phyloP scores from a whole-genome alignment of 2,113 vertebrate species.

The Scopus umbretta region DNA sequence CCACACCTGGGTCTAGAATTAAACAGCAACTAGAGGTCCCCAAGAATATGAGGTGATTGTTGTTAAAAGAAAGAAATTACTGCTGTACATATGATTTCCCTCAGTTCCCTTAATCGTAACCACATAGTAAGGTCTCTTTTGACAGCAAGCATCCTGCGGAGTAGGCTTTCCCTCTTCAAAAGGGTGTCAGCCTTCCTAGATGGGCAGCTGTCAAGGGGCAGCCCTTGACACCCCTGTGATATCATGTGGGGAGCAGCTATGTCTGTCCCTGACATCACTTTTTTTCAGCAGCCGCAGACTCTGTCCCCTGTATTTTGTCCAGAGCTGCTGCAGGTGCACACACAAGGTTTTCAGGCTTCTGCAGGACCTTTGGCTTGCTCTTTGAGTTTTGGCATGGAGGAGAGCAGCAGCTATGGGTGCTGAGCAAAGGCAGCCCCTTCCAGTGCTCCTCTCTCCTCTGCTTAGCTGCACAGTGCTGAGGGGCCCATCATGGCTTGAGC shows the following conservation, averaged over 20 bases:
- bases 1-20: not conserved
- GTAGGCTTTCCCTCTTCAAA: not conserved
- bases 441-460: not conserved
- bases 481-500: accelerated
- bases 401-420: not conserved
- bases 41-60: not conserved
- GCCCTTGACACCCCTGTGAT: accelerated
- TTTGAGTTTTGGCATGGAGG: not conserved
- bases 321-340: not conserved
- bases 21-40: not conserved
- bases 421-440: not conserved
- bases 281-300: not conserved
- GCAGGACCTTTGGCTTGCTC: not conserved
- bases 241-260: accelerated
- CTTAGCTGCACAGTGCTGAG: accelerated
- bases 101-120: not conserved
- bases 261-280: accelerated
- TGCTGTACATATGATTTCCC: not conserved
- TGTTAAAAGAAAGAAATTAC: not conserved
- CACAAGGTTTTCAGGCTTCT: accelerated
- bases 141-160: not conserved
- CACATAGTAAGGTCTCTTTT: not conserved
- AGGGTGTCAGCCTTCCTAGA: not conserved
- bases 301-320: accelerated
- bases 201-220: not conserved